These are phyloP conservation scores for Papilio glaucus DNA, from an alignment of 1,140 invertebrate genomes.

Conservation along the genomic window DNA sequence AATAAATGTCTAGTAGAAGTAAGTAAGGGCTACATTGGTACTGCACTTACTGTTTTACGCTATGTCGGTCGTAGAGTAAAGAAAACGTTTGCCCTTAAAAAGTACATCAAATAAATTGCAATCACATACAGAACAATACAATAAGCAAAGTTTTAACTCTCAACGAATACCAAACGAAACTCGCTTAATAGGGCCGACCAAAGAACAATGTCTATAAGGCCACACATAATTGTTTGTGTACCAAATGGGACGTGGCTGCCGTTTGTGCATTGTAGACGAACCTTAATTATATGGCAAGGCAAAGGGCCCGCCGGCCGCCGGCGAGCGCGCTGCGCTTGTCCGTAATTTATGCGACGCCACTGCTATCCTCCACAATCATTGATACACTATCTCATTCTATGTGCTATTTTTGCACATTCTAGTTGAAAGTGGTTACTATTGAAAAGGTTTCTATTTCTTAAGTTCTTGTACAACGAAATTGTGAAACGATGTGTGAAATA, in stretches of 20 bases:
- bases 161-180: slow-evolving; percentile 22
- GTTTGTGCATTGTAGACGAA: slow-evolving; percentile 34
- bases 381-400: slow-evolving; percentile 6
- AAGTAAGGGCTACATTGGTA: too few relatives aligned
- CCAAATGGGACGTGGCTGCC: slow-evolving; percentile 33
- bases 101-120: background rate
- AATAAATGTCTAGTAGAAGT: too few relatives aligned
- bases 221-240: slow-evolving; percentile 39
- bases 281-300: slow-evolving; percentile 32
- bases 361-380: slow-evolving; percentile 32
- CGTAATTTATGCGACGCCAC: slow-evolving; percentile 35
- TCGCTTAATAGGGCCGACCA: slow-evolving; percentile 31
- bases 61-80: background rate
- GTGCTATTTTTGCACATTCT: slow-evolving; percentile 23
- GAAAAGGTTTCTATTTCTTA: too few relatives aligned
- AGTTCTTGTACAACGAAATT: too few relatives aligned
- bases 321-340: background rate
- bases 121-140: slow-evolving; percentile 19
- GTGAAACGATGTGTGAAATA: too few relatives aligned
- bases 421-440: background rate
- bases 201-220: slow-evolving; percentile 34
- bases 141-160: slow-evolving; percentile 22
- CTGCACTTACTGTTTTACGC: background rate
- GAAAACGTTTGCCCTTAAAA: background rate
- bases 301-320: slow-evolving; percentile 32